Evolutionary conservation across 2,888 invertebrate species (phyloP).

Genomic region (Tenthredo livida): DNA sequence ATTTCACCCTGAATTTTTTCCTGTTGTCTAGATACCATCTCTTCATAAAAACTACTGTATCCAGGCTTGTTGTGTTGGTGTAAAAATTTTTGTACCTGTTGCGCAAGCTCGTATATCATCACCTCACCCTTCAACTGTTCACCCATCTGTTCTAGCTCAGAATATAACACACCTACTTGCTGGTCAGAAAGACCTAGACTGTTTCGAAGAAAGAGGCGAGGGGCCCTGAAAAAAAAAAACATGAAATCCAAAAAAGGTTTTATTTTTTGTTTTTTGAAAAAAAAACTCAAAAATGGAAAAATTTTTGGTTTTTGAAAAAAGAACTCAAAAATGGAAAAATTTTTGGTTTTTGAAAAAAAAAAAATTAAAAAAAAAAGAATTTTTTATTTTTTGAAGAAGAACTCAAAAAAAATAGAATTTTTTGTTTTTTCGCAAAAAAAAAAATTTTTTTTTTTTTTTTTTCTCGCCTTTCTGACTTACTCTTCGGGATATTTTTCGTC

Average conservation of each 20-base stretch:
- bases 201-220: constrained; percentile 86
- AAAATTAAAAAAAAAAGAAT: not conserved
- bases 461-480: constrained; percentile 80
- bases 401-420: not conserved
- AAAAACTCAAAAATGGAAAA: not conserved
- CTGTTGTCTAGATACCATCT: constrained; percentile 89
- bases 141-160: constrained; percentile 83
- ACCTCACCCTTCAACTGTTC: constrained; percentile 86
- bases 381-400: not conserved
- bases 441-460: not conserved
- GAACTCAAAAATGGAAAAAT: not conserved
- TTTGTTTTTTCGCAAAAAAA: not conserved
- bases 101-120: constrained; percentile 92
- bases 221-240: constrained; percentile 80
- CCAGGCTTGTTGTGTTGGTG: constrained; percentile 90
- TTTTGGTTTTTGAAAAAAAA: constrained; percentile 63
- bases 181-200: constrained; percentile 89
- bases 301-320: not conserved
- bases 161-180: constrained; percentile 82
- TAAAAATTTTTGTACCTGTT: constrained; percentile 89
- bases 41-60: constrained; percentile 92
- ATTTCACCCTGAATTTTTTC: constrained; percentile 84
- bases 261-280: not conserved
- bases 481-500: constrained; percentile 89
- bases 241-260: not conserved